Evolutionary conservation across 2,797 vertebrate species (phyloP).

Genomic region (Etheostoma nigrum): DNA sequence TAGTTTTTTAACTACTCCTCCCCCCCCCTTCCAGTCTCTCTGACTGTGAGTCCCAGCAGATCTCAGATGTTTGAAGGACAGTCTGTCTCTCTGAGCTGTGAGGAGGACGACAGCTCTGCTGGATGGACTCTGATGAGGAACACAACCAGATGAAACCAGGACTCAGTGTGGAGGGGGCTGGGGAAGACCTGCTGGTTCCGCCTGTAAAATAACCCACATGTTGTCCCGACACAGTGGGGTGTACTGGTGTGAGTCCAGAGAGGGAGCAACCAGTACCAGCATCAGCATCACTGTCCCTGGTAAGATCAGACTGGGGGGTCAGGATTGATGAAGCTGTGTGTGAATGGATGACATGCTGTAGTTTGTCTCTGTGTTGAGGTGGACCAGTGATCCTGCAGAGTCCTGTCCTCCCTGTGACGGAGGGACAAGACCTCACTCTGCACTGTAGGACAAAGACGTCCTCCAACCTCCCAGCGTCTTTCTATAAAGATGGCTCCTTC

Average conservation of each 20-base stretch:
- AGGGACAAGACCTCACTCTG: too few relatives aligned
- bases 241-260: constrained; percentile 50
- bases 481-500: neutral
- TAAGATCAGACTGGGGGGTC: neutral
- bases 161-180: neutral
- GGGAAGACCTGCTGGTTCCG: neutral
- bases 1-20: too few relatives aligned
- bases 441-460: too few relatives aligned
- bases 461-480: neutral
- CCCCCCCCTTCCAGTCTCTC: neutral
- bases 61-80: neutral
- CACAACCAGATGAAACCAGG: fast-evolving
- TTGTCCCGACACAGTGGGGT: neutral
- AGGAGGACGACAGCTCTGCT: neutral
- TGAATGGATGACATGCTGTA: too few relatives aligned
- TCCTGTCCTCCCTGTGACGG: too few relatives aligned
- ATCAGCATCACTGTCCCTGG: constrained; percentile 26
- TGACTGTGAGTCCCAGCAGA: constrained; percentile 32
- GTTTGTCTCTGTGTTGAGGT: too few relatives aligned
- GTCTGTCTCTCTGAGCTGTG: constrained; percentile 33
- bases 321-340: constrained; percentile 6
- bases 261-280: constrained; percentile 8
- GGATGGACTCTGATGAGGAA: constrained; percentile 20
- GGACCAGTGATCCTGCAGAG: too few relatives aligned
- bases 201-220: neutral